Evolutionary conservation across 2,888 invertebrate genomes (phyloP).

Genomic region (Trileptium ribeirensis): DNA sequence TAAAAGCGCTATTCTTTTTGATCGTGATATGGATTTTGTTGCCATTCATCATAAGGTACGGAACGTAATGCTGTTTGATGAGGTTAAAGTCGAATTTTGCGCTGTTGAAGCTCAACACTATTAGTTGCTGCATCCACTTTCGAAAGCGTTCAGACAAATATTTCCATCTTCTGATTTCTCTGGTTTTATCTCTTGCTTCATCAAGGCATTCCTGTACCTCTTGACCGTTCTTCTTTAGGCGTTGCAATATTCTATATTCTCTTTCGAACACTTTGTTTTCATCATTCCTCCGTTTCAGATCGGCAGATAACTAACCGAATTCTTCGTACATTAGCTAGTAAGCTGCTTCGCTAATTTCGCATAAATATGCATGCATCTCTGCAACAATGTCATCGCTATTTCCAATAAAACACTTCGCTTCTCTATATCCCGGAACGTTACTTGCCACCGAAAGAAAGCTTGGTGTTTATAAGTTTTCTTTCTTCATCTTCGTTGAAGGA

Average conservation of each 20-base stretch:
- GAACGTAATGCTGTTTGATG: slow-evolving; percentile 10
- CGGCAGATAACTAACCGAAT: not conserved
- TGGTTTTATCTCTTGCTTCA: no score
- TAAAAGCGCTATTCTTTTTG: not conserved
- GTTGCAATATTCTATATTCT: not conserved
- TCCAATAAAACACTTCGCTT: not conserved
- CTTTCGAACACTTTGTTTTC: not conserved
- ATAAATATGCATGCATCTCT: not conserved
- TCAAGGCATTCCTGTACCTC: no score
- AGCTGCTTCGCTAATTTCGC: not conserved
- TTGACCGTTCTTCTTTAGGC: no score
- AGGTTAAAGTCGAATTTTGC: slow-evolving; percentile 2
- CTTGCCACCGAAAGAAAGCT: not conserved
- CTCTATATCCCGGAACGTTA: slow-evolving; percentile 8
- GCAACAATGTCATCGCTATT: not conserved
- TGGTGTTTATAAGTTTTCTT: not conserved
- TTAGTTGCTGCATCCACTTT: no score
- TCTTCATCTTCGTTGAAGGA: not conserved
- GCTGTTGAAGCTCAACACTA: not conserved
- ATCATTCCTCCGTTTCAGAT: not conserved
- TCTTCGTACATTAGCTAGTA: not conserved
- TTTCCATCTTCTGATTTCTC: no score
- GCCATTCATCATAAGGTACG: not conserved
- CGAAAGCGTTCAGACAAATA: no score
- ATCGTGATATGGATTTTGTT: not conserved